Evolutionary conservation across 2,113 vertebrate species (phyloP).

Genomic region (Rattus norvegicus): GRCr8 NC_086025.1:24082001-24082500

Average conservation of each 20-base stretch:
- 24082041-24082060: neutral
- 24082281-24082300: neutral
- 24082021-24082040: neutral
- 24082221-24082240: neutral
- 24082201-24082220: neutral
- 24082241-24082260: neutral
- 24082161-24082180: neutral
- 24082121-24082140: neutral
- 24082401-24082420: neutral
- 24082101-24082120: neutral
- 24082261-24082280: neutral
- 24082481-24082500: neutral
- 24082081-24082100: no score
- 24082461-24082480: neutral
- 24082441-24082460: neutral
- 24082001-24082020: no score
- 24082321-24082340: neutral
- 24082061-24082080: no score
- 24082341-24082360: neutral
- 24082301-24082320: no score
- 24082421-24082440: neutral
- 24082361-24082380: neutral
- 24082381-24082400: neutral
- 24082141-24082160: neutral
- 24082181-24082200: no score